Evolutionary conservation across 2,888 invertebrate species (phyloP).

Genomic region (Eupeodes latifasciatus): DNA sequence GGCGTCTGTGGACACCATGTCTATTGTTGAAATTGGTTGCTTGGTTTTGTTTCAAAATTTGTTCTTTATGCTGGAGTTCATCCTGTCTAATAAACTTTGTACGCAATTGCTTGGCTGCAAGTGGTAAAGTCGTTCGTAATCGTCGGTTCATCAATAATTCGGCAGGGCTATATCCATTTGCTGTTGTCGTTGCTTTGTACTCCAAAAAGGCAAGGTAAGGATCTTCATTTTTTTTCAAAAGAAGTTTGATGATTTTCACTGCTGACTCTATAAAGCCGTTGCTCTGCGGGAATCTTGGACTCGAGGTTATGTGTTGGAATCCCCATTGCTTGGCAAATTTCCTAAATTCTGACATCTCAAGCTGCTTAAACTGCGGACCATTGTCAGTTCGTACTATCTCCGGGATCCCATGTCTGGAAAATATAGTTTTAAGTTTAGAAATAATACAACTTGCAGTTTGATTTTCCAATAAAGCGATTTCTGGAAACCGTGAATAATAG

Average conservation of each 20-base stretch:
- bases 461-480: no score
- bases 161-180: conserved; percentile 14
- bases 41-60: conserved; percentile 5
- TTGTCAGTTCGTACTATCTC: conserved; percentile 28
- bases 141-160: conserved; percentile 30
- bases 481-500: no score
- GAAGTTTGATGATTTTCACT: conserved; percentile 13
- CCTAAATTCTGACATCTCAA: no score
- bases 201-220: conserved; percentile 22
- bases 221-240: conserved; percentile 34
- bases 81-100: conserved; percentile 13
- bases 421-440: conserved; percentile 40
- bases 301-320: no score
- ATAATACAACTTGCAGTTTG: no score
- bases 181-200: conserved; percentile 16
- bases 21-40: not conserved
- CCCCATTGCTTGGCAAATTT: no score
- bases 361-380: conserved; percentile 8
- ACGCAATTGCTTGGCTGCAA: conserved; percentile 23
- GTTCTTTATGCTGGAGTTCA: conserved; percentile 26
- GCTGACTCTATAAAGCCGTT: no score
- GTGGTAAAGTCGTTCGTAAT: conserved; percentile 33
- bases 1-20: not conserved
- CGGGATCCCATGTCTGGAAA: conserved; percentile 34
- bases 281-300: no score